Evolutionary conservation across 2,888 invertebrate species (phyloP).

Genomic region (Drosophila subquinaria): DNA sequence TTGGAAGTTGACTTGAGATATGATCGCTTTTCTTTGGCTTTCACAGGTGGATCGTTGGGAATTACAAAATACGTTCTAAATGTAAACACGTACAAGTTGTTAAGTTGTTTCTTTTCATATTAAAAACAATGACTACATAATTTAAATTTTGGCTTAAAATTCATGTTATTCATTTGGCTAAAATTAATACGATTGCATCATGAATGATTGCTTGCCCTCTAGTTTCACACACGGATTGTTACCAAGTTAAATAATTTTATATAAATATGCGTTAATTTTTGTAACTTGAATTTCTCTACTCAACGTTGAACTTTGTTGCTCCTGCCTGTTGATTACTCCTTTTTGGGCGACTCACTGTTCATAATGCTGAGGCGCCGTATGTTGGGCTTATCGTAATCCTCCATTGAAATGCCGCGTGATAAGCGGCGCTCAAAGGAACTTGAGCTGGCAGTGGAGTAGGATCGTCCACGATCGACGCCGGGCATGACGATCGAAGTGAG

Average conservation of each 20-base stretch:
- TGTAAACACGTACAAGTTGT: slow-evolving; percentile 23
- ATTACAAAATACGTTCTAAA: slow-evolving; percentile 49
- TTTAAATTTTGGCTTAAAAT: slow-evolving; percentile 60
- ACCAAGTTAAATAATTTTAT: slow-evolving; percentile 55
- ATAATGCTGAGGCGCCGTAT: slow-evolving; percentile 90
- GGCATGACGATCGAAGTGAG: slow-evolving; percentile 93
- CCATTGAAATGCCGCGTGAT: slow-evolving; percentile 91
- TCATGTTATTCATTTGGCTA: slow-evolving; percentile 42
- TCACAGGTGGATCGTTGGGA: slow-evolving; percentile 71
- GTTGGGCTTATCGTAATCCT: slow-evolving; percentile 93
- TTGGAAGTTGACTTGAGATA: slow-evolving; percentile 60
- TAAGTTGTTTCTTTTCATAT: slow-evolving; percentile 20
- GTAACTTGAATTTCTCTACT: slow-evolving; percentile 37
- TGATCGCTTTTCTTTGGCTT: slow-evolving; percentile 61
- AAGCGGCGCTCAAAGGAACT: slow-evolving; percentile 86
- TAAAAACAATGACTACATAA: slow-evolving; percentile 44
- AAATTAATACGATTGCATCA: slow-evolving; percentile 53
- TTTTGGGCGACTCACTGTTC: slow-evolving; percentile 88
- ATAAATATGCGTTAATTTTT: slow-evolving; percentile 59
- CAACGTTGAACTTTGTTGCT: slow-evolving; percentile 29
- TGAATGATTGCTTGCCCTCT: slow-evolving; percentile 65
- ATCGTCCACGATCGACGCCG: slow-evolving; percentile 90
- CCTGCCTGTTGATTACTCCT: slow-evolving; percentile 64
- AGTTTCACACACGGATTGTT: slow-evolving; percentile 51
- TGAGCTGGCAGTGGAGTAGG: slow-evolving; percentile 87